These are phyloP conservation scores for Heliothis subflexa DNA, from an alignment of 1,140 invertebrate species.

Conservation along the genomic window DNA sequence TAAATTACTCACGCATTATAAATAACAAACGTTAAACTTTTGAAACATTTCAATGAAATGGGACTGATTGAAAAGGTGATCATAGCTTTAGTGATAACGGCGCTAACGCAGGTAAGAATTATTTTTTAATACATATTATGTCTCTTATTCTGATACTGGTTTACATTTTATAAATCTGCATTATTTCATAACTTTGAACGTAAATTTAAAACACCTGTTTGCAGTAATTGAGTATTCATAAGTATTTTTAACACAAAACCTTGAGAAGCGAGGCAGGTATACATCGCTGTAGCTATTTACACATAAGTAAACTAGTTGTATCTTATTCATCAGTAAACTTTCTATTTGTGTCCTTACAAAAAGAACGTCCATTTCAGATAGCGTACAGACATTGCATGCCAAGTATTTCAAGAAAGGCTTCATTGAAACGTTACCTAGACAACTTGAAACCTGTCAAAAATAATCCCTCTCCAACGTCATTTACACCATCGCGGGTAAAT, in stretches of 20 bases:
- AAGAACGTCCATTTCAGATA: slow-evolving; percentile 31
- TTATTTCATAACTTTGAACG: too few species aligned
- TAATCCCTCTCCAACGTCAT: not conserved
- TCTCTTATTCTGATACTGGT: too few species aligned
- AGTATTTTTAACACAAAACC: too few species aligned
- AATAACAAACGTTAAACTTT: not conserved
- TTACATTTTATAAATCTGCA: too few species aligned
- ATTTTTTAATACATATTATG: not conserved
- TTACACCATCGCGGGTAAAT: not conserved
- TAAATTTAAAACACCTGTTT: too few species aligned
- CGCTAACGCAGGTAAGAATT: slow-evolving; percentile 60
- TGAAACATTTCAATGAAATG: slow-evolving; percentile 60
- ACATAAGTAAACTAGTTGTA: too few species aligned
- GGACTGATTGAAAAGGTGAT: slow-evolving; percentile 64
- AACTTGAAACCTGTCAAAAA: slow-evolving; percentile 24
- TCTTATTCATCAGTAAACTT: too few species aligned
- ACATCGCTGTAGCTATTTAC: too few species aligned
- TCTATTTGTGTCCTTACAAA: not conserved
- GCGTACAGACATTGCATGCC: slow-evolving; percentile 31
- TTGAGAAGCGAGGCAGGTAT: too few species aligned
- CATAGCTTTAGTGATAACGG: slow-evolving; percentile 50
- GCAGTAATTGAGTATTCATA: too few species aligned
- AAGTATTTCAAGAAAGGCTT: slow-evolving; percentile 1
- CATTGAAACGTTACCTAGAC: slow-evolving; percentile 14
- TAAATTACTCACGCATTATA: slow-evolving; percentile 1